phyloP scores from a whole-genome alignment of 2,888 invertebrate species.

The Trichacis sp. region DNA sequence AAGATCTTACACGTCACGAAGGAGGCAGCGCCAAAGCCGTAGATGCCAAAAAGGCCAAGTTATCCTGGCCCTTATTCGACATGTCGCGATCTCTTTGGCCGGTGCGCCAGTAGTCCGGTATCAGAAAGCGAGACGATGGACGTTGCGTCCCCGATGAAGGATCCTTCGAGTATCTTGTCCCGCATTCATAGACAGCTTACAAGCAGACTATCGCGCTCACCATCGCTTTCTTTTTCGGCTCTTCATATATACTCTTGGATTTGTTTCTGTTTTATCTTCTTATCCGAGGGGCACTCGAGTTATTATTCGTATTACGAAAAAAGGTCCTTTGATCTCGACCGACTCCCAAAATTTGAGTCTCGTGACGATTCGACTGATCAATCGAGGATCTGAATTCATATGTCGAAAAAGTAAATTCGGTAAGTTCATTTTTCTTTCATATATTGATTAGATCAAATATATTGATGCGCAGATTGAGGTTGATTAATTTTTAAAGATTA shows the following conservation, averaged over 20 bases:
- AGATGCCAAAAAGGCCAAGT: not conserved
- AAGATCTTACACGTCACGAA: not conserved
- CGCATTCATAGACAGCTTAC: constrained; percentile 68
- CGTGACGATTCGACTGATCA: not conserved
- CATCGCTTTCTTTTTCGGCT: constrained; percentile 32
- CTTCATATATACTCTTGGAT: constrained; percentile 54
- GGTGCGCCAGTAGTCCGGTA: constrained; percentile 8
- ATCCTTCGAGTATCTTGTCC: constrained; percentile 36
- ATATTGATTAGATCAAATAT: too few species aligned
- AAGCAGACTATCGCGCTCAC: constrained; percentile 38
- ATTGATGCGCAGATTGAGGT: not conserved
- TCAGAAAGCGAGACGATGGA: constrained; percentile 16
- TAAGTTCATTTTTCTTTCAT: too few species aligned
- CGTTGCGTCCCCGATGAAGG: constrained; percentile 10
- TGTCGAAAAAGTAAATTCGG: not conserved
- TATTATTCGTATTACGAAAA: not conserved
- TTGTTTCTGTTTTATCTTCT: constrained; percentile 55
- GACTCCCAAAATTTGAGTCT: not conserved
- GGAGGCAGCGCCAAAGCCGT: not conserved
- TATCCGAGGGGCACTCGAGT: not conserved
- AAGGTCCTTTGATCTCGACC: not conserved
- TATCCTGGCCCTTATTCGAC: constrained; percentile 7
- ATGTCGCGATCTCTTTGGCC: constrained; percentile 15
- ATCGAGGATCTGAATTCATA: not conserved
- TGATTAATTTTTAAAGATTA: too few species aligned